Conservation (phyloP, 2,888 invertebrate genomes). For the Dione juno region DNA sequence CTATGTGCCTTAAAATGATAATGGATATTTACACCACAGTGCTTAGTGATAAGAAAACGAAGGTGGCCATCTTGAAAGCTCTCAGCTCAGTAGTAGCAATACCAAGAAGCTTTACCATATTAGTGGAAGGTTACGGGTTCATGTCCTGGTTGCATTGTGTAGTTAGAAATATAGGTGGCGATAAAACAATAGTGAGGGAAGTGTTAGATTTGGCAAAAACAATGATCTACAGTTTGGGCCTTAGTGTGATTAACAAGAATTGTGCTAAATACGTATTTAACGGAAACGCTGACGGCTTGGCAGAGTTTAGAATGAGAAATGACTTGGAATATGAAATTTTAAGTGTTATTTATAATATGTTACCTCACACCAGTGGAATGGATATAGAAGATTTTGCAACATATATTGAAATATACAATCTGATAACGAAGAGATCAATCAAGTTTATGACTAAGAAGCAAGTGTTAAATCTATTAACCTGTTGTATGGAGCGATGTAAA, state of each 20-base stretch:
- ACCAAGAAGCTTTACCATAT: constrained; percentile 85
- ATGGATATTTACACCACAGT: constrained; percentile 87
- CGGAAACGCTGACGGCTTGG: constrained; percentile 51
- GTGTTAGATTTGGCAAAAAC: constrained; percentile 60
- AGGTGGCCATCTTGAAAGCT: constrained; percentile 86
- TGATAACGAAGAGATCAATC: constrained; percentile 64
- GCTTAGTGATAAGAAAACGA: constrained; percentile 85
- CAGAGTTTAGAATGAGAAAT: constrained; percentile 66
- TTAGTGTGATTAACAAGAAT: constrained; percentile 61
- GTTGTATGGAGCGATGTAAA: constrained; percentile 51
- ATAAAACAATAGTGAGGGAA: constrained; percentile 56
- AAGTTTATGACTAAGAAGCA: constrained; percentile 68
- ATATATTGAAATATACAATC: constrained; percentile 60
- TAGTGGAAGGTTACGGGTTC: constrained; percentile 87
- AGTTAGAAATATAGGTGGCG: constrained; percentile 59
- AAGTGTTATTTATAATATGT: constrained; percentile 59
- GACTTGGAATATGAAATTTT: constrained; percentile 70
- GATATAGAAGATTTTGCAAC: constrained; percentile 57
- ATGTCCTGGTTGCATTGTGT: constrained; percentile 86
- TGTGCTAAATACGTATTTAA: constrained; percentile 51
- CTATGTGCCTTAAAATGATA: constrained; percentile 90
- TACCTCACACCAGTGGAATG: constrained; percentile 57
- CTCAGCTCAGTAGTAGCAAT: constrained; percentile 85
- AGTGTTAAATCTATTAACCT: constrained; percentile 59
- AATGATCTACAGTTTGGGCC: constrained; percentile 61